Conservation (phyloP, 2,113 vertebrate genomes). For the Pluvialis apricaria region DNA sequence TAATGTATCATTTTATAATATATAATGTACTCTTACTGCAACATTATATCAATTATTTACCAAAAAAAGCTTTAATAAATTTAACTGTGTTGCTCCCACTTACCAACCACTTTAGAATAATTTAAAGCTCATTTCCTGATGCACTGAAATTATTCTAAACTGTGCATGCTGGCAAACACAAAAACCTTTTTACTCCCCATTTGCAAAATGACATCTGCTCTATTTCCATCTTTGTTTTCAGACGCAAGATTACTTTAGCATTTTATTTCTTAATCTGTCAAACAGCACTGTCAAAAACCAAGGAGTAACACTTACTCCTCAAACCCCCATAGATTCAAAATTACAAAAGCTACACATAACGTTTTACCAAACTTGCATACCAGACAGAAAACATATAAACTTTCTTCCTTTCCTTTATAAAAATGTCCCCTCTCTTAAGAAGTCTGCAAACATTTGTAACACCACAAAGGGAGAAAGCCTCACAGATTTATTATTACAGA, state of each 20-base stretch:
- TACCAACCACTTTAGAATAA: conserved; percentile 57
- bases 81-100: conserved; percentile 55
- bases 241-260: conserved; percentile 48
- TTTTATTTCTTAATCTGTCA: conserved; percentile 67
- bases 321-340: background rate
- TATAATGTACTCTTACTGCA: conserved; percentile 4
- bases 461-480: background rate
- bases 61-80: conserved; percentile 56
- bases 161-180: conserved; percentile 52
- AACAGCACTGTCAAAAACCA: conserved; percentile 26
- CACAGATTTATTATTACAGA: background rate
- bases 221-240: conserved; percentile 67
- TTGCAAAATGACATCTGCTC: conserved; percentile 66
- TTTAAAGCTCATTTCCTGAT: conserved; percentile 57
- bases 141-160: conserved; percentile 60
- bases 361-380: background rate
- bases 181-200: conserved; percentile 53
- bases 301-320: background rate
- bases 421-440: background rate
- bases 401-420: background rate
- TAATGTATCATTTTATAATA: conserved; percentile 37
- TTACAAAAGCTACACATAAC: conserved; percentile 19
- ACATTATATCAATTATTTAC: conserved; percentile 58
- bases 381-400: background rate
- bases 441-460: background rate